Evolutionary conservation across 2,113 vertebrate genomes (phyloP), one percentile per base, ranked within the genome.

Genomic region (Morone saxatilis): DNA sequence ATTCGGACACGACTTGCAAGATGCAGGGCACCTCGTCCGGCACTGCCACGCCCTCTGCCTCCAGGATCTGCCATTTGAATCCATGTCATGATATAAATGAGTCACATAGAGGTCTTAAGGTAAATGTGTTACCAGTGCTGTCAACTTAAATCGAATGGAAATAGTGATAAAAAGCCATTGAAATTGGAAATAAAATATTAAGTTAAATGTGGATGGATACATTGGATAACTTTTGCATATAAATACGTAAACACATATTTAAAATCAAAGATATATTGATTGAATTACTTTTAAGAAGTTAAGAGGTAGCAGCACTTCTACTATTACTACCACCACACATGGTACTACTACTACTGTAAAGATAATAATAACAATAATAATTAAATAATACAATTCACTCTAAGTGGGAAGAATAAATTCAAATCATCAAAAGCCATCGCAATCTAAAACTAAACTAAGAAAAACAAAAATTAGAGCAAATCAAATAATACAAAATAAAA

Each of bases 1-100:
- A 95, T 25, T 94, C 93, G 0, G 93, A 90, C 25, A 95, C 87
- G 51, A 94, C 70, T 76, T 94, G 92, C 62, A 95, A 66, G 43
- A 95, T 86, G 51, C 78, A 84, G n/a, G 94, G 62, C 7, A 90
- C 88, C 7, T 96, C 95, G 6, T 95, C 95, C 0, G 95, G 95
- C 73, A 95, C 91, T 1, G 77, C n/a, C 75, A 93, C 19, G 13
- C 95, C 95, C 74, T 94, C 95, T 2, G 84, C 87, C 81, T 95
- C 94, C 71, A 96, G 85, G 74, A 96, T 93, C 95, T 96, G 81
- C 17, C 60, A 62, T 78, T 62, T 17, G 1, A 77, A 63, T 2
- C 45, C 40, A 80, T 7, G 4, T 45, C 25, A 60, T n/a, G 7
- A 50, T 20, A 78, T 5, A 69, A 10, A 59, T 50, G 38, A 25